Evolutionary conservation across 2,797 vertebrate species (phyloP).

Genomic region (Bovichtus diacanthus): DNA sequence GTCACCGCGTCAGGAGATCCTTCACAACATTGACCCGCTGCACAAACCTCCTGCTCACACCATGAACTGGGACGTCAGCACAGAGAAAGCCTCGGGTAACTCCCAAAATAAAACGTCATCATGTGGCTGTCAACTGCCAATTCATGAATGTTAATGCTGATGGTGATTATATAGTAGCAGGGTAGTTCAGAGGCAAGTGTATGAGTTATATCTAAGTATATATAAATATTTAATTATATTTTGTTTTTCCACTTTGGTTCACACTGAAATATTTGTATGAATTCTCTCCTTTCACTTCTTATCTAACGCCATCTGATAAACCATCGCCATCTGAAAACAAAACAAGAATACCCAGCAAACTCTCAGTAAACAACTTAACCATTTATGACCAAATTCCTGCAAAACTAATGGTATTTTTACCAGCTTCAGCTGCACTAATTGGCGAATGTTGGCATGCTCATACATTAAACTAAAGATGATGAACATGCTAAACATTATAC

Average conservation of each 20-base stretch:
- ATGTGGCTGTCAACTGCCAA: neutral
- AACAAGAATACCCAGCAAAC: no score
- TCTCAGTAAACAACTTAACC: no score
- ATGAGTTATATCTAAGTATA: no score
- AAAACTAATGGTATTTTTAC: no score
- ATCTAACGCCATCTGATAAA: neutral
- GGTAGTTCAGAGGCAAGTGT: no score
- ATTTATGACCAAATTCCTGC: neutral
- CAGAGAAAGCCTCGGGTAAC: conserved; percentile 61
- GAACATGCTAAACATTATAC: no score
- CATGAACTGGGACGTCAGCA: neutral
- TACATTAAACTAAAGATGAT: neutral
- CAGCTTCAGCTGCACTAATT: no score
- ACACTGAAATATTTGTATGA: neutral
- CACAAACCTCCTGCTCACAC: conserved; percentile 70
- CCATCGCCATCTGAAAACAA: no score
- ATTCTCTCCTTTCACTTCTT: neutral
- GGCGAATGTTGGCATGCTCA: neutral
- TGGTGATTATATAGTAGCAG: neutral
- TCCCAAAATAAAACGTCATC: neutral
- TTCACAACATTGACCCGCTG: conserved; percentile 97
- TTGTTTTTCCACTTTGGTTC: neutral
- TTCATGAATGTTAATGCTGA: neutral
- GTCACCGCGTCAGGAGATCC: conserved; percentile 92
- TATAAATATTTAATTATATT: no score